Conservation (phyloP, 1,140 invertebrate genomes). For the Drosophila insularis region DNA sequence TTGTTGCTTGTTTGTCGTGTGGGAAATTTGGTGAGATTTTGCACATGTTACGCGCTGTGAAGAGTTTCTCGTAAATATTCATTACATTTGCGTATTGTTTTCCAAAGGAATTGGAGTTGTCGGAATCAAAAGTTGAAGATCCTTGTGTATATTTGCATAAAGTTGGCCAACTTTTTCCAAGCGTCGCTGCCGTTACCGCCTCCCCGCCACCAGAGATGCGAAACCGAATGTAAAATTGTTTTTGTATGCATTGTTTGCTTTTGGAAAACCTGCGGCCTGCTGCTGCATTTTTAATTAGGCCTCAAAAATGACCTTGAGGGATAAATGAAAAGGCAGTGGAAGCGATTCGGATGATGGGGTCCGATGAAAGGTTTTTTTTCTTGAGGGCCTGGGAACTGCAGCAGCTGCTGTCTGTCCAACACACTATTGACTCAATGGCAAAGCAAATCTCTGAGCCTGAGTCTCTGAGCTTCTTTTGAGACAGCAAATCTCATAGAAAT, state of each 20-base stretch:
- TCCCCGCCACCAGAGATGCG: too few species aligned
- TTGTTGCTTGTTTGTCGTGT: slow-evolving; percentile 36
- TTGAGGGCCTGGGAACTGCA: slow-evolving; percentile 35
- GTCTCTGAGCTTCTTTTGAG: slow-evolving; percentile 33
- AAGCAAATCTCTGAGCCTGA: slow-evolving; percentile 50
- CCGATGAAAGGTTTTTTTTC: neutral
- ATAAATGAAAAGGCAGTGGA: neutral
- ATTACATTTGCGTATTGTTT: slow-evolving; percentile 67
- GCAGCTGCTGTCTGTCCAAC: slow-evolving; percentile 48
- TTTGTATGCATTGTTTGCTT: slow-evolving; percentile 29
- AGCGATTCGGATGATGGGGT: slow-evolving; percentile 9
- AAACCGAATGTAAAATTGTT: slow-evolving; percentile 47
- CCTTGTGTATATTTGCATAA: slow-evolving; percentile 66
- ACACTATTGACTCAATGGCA: slow-evolving; percentile 45
- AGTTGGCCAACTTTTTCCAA: slow-evolving; percentile 35
- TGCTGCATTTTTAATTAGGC: slow-evolving; percentile 71
- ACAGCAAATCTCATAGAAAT: slow-evolving; percentile 55
- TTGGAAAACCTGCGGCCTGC: slow-evolving; percentile 5
- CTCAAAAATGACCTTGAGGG: slow-evolving; percentile 55
- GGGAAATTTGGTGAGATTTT: slow-evolving; percentile 67
- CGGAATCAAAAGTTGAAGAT: slow-evolving; percentile 39
- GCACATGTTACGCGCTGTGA: slow-evolving; percentile 58
- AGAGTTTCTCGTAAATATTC: slow-evolving; percentile 70
- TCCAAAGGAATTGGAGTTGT: slow-evolving; percentile 19
- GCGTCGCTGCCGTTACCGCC: neutral